Evolutionary conservation across 2,888 invertebrate genomes (phyloP).

Genomic region (Tridacna crocea): DNA sequence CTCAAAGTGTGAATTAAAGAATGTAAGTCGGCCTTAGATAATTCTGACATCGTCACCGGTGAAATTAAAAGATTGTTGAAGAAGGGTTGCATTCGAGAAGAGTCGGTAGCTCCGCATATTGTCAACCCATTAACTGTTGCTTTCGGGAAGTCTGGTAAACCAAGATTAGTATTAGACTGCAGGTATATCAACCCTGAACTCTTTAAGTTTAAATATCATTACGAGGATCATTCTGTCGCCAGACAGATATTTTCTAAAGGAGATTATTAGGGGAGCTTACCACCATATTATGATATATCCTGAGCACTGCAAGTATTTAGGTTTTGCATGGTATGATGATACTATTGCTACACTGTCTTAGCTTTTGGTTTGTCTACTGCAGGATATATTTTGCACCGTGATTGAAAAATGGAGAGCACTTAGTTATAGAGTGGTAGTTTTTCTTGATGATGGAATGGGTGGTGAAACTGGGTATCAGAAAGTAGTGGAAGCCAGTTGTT

Average conservation of each 20-base stretch:
- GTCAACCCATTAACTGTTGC: constrained; percentile 45
- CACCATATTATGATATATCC: constrained; percentile 30
- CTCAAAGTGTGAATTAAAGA: not conserved
- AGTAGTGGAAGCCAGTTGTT: constrained; percentile 8
- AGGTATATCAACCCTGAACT: constrained; percentile 44
- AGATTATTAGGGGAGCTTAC: constrained; percentile 30
- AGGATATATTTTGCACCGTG: constrained; percentile 50
- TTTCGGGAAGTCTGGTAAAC: constrained; percentile 31
- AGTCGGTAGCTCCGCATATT: constrained; percentile 3
- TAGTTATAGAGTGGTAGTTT: constrained; percentile 44
- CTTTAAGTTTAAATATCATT: constrained; percentile 38
- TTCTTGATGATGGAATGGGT: constrained; percentile 54
- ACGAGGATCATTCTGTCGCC: constrained; percentile 36
- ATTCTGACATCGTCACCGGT: constrained; percentile 18
- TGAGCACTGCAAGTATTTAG: constrained; percentile 18
- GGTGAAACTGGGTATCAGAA: constrained; percentile 18
- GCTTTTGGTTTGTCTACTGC: constrained; percentile 51
- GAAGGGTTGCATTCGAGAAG: constrained; percentile 30
- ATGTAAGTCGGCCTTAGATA: constrained; percentile 40
- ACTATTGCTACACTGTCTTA: constrained; percentile 50
- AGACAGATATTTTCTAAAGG: constrained; percentile 27
- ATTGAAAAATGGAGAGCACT: constrained; percentile 37
- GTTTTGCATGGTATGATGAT: constrained; percentile 28
- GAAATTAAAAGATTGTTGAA: constrained; percentile 34
- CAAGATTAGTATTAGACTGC: constrained; percentile 35